A percentile compares a stretch with the other conserved stretches of the same genome.
phyloP scores from a whole-genome alignment of 2,797 vertebrate species.

The Acanthurus leucopareius region DNA sequence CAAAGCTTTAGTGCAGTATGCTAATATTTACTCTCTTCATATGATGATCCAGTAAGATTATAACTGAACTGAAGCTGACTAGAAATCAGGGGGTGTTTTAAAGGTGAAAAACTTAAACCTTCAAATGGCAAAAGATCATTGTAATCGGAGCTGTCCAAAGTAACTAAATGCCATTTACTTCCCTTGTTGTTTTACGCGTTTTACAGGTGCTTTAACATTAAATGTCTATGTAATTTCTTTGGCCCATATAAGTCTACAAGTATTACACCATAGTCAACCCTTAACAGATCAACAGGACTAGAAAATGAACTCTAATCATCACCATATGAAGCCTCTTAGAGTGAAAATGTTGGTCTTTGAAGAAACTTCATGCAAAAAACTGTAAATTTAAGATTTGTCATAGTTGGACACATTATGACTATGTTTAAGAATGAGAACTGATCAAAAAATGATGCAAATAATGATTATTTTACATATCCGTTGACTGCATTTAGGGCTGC shows the following conservation, averaged over 20 bases:
- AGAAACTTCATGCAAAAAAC: background rate
- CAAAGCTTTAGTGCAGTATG: slow-evolving; percentile 23
- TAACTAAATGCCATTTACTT: background rate
- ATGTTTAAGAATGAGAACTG: too few relatives aligned
- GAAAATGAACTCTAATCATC: slow-evolving; percentile 37
- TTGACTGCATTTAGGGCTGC: too few relatives aligned
- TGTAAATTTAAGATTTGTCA: background rate
- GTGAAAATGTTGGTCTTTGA: slow-evolving; percentile 9
- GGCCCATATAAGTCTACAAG: slow-evolving; percentile 17
- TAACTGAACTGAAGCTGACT: background rate
- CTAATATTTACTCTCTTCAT: background rate
- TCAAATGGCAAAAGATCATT: background rate
- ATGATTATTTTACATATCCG: too few relatives aligned
- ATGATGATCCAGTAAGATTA: background rate
- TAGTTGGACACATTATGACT: background rate
- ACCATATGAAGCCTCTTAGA: background rate
- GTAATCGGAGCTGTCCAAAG: background rate
- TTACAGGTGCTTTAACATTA: background rate
- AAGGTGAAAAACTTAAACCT: background rate
- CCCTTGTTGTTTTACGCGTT: background rate
- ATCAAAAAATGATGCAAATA: too few relatives aligned
- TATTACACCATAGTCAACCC: background rate
- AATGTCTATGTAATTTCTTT: slow-evolving; percentile 7
- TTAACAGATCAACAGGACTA: background rate
- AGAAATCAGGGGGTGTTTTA: too few relatives aligned